Evolutionary conservation across 2,113 vertebrate species (phyloP).

Genomic region (Pseudolaguvia tuberculata): DNA sequence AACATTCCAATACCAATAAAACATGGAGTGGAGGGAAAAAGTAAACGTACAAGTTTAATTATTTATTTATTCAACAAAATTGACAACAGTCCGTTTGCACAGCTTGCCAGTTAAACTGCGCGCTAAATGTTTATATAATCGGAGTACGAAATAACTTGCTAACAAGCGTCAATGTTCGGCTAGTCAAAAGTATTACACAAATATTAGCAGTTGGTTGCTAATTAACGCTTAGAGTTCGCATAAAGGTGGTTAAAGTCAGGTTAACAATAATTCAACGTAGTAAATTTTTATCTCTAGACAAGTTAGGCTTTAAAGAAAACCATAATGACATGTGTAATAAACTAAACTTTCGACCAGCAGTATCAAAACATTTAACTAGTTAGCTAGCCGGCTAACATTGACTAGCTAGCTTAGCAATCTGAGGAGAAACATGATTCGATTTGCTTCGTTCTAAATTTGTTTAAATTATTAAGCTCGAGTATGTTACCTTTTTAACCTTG

Average conservation of each 20-base stretch:
- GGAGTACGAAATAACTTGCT: not conserved
- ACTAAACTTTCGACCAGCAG: no score
- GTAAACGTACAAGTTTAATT: no score
- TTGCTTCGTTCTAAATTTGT: not conserved
- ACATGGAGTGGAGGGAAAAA: not conserved
- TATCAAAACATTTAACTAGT: not conserved
- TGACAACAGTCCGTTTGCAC: not conserved
- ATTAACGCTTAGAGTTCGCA: not conserved
- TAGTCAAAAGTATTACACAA: not conserved
- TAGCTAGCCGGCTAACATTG: not conserved
- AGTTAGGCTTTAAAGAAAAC: not conserved
- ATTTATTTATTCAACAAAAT: no score
- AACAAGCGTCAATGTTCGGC: not conserved
- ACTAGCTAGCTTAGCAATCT: conserved; percentile 8
- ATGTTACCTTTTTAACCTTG: conserved; percentile 33
- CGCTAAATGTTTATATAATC: not conserved
- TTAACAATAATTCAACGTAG: not conserved
- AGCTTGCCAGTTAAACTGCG: no score
- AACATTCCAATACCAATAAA: not conserved
- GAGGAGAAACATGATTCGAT: not conserved
- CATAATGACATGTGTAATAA: no score
- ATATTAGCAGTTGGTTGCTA: not conserved
- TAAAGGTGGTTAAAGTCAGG: not conserved
- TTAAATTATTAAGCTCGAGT: not conserved
- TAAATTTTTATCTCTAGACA: not conserved